Percentiles rank a stretch among this genome's conserved stretches.
Conservation (phyloP, 2,113 vertebrate species). For the Aramus guarauna region DNA sequence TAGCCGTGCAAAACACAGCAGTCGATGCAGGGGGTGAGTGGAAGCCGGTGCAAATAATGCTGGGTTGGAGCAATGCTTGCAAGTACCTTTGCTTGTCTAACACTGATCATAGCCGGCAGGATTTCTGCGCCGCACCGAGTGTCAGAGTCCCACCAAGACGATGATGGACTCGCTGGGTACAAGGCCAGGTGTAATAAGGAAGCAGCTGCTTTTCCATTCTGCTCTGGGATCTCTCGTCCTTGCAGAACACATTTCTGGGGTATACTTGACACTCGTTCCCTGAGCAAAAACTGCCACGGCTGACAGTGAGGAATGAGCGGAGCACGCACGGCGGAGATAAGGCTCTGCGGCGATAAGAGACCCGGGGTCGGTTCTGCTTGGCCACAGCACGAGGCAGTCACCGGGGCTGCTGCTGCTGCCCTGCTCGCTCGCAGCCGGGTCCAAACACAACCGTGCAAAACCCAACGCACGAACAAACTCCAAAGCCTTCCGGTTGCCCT, state of each 20-base stretch:
- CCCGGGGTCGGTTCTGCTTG: accelerated
- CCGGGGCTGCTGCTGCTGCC: not conserved
- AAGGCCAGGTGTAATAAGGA: conserved; percentile 22
- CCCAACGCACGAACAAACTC: accelerated
- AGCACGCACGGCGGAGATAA: not conserved
- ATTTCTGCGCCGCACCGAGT: not conserved
- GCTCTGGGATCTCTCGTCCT: conserved; percentile 14
- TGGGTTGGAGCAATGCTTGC: not conserved
- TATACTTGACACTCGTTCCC: not conserved
- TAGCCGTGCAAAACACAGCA: not conserved
- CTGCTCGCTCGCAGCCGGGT: not conserved
- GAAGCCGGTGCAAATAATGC: not conserved
- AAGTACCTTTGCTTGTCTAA: conserved; percentile 8
- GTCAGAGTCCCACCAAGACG: not conserved
- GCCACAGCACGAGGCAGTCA: not conserved
- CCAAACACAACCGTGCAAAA: not conserved
- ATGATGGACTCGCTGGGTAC: not conserved
- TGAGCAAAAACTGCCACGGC: not conserved
- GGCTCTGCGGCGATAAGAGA: not conserved
- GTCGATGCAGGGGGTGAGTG: not conserved
- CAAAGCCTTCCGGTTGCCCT: not conserved
- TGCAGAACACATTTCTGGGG: not conserved
- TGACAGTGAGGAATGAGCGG: not conserved
- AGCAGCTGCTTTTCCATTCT: not conserved
- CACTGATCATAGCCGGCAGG: not conserved